phyloP scores from a whole-genome alignment of 2,797 vertebrate genomes.

The Rhabdomys pumilio region DNA sequence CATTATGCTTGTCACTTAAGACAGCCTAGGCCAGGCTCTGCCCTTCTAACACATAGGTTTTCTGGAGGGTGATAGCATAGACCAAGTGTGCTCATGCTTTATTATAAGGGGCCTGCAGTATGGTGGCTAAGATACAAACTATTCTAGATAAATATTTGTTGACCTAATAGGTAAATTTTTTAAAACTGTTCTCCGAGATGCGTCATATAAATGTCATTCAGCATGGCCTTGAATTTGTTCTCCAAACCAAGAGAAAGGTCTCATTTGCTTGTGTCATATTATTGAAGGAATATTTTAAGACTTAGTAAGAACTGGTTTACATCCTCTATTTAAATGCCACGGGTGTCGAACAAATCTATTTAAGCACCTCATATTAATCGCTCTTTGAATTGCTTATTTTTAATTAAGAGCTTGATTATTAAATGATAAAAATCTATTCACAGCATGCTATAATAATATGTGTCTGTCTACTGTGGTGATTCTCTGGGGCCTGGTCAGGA shows the following conservation, averaged over 20 bases:
- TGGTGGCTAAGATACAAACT: too few relatives aligned
- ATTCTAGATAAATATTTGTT: neutral
- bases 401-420: conserved; percentile 79
- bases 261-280: neutral
- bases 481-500: neutral
- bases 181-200: neutral
- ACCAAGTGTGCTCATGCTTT: neutral
- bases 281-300: neutral
- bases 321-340: conserved; percentile 64
- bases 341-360: conserved; percentile 59
- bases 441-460: neutral
- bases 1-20: fast-evolving
- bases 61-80: fast-evolving
- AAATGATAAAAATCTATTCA: conserved; percentile 66
- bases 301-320: conserved; percentile 32
- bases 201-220: too few relatives aligned
- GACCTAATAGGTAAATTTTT: neutral
- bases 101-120: fast-evolving
- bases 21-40: neutral
- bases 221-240: neutral
- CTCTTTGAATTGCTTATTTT: conserved; percentile 74
- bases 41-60: neutral
- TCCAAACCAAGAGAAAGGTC: neutral
- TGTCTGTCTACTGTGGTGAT: conserved; percentile 23
- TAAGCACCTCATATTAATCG: conserved; percentile 56